phyloP scores from a whole-genome alignment of 2,797 vertebrate species.

The Lates japonicus region DNA sequence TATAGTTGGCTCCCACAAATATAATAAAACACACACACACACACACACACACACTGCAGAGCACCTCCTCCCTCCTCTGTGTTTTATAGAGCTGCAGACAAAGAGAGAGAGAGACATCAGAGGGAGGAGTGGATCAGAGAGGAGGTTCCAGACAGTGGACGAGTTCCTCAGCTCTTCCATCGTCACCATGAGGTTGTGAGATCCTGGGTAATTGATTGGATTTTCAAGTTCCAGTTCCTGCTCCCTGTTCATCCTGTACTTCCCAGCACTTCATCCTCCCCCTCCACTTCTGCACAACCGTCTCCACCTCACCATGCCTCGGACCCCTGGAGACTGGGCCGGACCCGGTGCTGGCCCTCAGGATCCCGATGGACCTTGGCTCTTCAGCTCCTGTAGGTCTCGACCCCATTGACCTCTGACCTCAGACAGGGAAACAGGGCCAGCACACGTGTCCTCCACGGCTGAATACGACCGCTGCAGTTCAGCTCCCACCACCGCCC shows the following conservation, averaged over 20 bases:
- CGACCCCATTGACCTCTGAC: constrained; percentile 8
- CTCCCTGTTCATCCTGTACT: constrained; percentile 83
- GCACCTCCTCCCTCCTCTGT: no score
- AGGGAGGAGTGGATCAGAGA: neutral
- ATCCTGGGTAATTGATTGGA: constrained; percentile 62
- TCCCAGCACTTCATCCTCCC: constrained; percentile 89
- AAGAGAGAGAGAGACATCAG: no score
- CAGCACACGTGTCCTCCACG: constrained; percentile 50
- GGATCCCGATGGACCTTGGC: constrained; percentile 7
- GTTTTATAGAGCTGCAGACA: no score
- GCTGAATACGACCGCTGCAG: constrained; percentile 65
- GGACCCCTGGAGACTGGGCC: neutral
- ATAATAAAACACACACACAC: no score
- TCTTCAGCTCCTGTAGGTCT: constrained; percentile 58
- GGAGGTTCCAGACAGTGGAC: neutral
- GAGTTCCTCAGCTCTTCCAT: neutral
- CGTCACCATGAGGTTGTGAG: constrained; percentile 70
- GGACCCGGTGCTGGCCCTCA: neutral
- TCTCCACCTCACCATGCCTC: constrained; percentile 88
- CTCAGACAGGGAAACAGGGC: constrained; percentile 29
- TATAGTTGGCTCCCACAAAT: no score
- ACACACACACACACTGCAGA: neutral
- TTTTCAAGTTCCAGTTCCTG: constrained; percentile 87
- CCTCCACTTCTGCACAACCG: constrained; percentile 90
- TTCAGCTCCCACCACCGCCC: constrained; percentile 66